Evolutionary conservation across 2,113 vertebrate genomes (phyloP), one percentile per base, ranked within the genome.

Genomic region (Pogonocichla stellata): DNA sequence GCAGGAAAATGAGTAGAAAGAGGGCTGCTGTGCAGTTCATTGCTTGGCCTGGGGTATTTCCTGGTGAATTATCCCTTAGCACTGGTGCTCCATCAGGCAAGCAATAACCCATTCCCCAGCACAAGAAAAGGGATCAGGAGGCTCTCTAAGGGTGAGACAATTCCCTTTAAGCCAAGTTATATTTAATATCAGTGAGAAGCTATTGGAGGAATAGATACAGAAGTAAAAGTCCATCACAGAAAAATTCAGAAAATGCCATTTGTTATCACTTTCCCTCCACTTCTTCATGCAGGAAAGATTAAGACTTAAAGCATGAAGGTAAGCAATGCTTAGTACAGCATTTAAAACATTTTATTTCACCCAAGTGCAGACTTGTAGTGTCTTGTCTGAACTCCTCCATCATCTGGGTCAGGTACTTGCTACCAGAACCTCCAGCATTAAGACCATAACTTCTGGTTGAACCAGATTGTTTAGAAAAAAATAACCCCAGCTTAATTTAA

Each of bases 361-460:
- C 75, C 83, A 93, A 86, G 84, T 57, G 84, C 65, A 95, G 91
- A 62, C 93, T 91, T 95, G 88, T 80, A 97, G 58, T 2, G 0
- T 85, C 70, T 77, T 40, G 45, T 75, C 80, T 93, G 66, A 95
- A 38, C 78, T 80, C 54, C 50, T 62, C 23, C 47, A 48, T 56
- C 0, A 3, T 42, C 71, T 80, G 62, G 84, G 91, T 94, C 91
- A 42, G 47, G 29, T 28, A 42, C 25, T 70, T 45, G 50, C 54
- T 94, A 78, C 74, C 90, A 70, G 50, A 82, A 94, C 58, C 71
- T 93, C 87, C 91, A 90, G 81, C 91, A 80, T 62, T 58, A 82
- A 90, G 89, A 67, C 80, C 89, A 75, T 91, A 91, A 94, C 74
- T 97, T 94, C 95, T 96, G 89, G 95, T 96, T 89, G 45, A 96